Percentiles rank a stretch among this genome's conserved stretches.
Conservation (phyloP, 2,113 vertebrate species). For the Chinchilla lanigera region DNA sequence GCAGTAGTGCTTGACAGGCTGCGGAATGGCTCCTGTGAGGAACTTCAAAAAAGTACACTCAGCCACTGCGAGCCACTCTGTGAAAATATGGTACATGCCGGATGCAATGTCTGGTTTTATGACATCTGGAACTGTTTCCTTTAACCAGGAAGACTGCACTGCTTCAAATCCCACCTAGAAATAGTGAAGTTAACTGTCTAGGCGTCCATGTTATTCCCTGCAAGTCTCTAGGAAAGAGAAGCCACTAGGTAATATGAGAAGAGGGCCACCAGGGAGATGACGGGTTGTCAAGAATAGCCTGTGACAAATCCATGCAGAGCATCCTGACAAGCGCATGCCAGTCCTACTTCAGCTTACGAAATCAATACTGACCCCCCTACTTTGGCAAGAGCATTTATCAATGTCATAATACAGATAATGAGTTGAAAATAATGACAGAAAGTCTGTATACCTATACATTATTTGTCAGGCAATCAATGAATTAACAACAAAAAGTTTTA, state of each 20-base stretch:
- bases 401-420: not conserved
- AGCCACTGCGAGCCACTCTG: not conserved
- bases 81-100: conserved; percentile 18
- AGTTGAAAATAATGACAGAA: not conserved
- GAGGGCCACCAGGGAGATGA: not conserved
- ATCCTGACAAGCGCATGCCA: not conserved
- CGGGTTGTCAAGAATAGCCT: not conserved
- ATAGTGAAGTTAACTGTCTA: conserved; percentile 43
- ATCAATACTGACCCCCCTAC: not conserved
- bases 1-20: not conserved
- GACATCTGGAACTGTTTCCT: conserved; percentile 70
- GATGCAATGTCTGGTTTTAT: conserved; percentile 51
- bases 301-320: not conserved
- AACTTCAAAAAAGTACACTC: conserved; percentile 23
- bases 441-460: not conserved
- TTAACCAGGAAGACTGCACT: conserved; percentile 44
- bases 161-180: conserved; percentile 59
- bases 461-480: not conserved
- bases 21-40: conserved; percentile 38
- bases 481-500: not conserved
- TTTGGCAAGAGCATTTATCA: not conserved
- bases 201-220: not conserved
- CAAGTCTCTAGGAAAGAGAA: conserved; percentile 24
- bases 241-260: not conserved
- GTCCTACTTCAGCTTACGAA: not conserved